Percentiles rank a stretch among this genome's conserved stretches.
Evolutionary conservation across 2,888 invertebrate genomes (phyloP).

Genomic region (Drosophila yooni): DNA sequence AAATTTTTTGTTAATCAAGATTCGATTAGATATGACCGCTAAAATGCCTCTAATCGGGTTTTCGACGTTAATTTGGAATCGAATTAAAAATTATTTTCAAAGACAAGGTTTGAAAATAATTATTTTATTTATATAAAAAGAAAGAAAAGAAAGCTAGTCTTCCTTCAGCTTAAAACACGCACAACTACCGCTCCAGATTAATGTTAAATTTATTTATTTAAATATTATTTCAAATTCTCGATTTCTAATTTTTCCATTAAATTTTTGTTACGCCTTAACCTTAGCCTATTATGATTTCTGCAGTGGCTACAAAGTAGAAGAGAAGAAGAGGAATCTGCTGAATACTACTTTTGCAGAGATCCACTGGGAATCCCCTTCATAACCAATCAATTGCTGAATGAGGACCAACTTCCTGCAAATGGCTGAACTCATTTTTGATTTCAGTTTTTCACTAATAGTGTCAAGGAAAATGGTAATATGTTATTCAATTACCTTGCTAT

Average conservation of each 20-base stretch:
- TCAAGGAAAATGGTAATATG: not conserved
- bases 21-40: too few species aligned
- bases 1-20: not conserved
- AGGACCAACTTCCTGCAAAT: not conserved
- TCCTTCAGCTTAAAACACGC: too few species aligned
- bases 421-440: too few species aligned
- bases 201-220: not conserved
- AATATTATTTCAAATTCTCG: not conserved
- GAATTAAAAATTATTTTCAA: not conserved
- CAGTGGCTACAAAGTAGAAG: too few species aligned
- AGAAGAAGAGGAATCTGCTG: too few species aligned
- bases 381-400: not conserved
- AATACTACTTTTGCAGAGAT: not conserved
- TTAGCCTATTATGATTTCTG: too few species aligned
- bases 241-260: too few species aligned
- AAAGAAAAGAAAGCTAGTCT: not conserved
- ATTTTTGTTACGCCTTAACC: too few species aligned
- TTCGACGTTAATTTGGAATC: not conserved
- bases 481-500: slow-evolving; percentile 79
- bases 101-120: too few species aligned
- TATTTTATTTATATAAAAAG: too few species aligned
- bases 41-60: too few species aligned
- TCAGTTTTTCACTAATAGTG: not conserved
- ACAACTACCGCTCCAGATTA: too few species aligned
- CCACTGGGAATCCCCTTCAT: not conserved